phyloP scores from a whole-genome alignment of 2,888 invertebrate genomes.

The Patella caerulea region DNA sequence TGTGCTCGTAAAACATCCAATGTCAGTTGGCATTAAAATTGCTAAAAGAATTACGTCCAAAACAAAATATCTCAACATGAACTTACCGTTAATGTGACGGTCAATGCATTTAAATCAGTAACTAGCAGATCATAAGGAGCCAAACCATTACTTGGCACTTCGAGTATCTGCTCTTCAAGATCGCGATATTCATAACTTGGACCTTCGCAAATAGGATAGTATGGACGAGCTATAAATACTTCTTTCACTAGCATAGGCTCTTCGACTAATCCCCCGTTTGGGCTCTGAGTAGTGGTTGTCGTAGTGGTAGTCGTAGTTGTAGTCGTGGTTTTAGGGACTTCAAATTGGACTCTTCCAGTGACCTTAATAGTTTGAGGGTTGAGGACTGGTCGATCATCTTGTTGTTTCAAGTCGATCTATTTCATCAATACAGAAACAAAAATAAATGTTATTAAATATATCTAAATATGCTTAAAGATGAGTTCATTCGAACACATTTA shows the following conservation, averaged over 20 bases:
- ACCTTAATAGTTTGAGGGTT: not conserved
- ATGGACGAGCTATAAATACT: not conserved
- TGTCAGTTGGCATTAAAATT: no score
- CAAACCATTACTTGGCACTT: conserved; percentile 10
- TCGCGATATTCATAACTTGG: not conserved
- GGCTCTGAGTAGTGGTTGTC: not conserved
- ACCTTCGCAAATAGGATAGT: not conserved
- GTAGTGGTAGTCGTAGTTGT: not conserved
- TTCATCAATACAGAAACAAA: no score
- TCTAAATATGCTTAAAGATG: no score
- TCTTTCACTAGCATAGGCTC: not conserved
- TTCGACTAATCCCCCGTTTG: not conserved
- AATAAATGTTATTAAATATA: no score
- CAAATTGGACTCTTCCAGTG: not conserved
- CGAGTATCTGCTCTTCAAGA: not conserved
- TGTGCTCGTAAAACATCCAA: no score
- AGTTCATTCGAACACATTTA: no score
- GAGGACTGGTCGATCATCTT: not conserved
- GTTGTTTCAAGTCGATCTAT: conserved; percentile 4
- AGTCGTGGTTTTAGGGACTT: not conserved
- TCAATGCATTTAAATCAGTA: conserved; percentile 6
- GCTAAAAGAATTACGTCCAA: no score
- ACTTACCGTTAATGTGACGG: not conserved
- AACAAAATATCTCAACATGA: no score
- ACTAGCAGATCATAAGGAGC: conserved; percentile 10